Conservation (phyloP, 1,140 invertebrate species). For the Pygmarrhopalites habei region DNA sequence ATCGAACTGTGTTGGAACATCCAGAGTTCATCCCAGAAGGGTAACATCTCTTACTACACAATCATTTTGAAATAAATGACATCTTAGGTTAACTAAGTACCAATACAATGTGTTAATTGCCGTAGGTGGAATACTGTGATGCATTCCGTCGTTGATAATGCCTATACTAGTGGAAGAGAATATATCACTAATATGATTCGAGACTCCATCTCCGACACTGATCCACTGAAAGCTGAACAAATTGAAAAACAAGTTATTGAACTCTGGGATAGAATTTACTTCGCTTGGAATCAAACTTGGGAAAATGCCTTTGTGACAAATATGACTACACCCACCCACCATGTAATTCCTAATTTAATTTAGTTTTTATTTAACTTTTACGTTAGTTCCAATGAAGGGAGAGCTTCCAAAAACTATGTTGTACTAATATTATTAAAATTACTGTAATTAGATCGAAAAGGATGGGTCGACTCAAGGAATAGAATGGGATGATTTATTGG, state of each 20-base stretch:
- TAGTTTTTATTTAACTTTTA: too few relatives aligned
- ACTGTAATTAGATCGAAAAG: background rate
- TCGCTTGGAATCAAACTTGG: constrained; percentile 37
- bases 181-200: constrained; percentile 72
- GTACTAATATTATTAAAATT: too few relatives aligned
- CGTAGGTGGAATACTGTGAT: constrained; percentile 69
- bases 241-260: constrained; percentile 86
- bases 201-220: constrained; percentile 69
- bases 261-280: constrained; percentile 63
- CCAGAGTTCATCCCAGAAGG: too few relatives aligned
- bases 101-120: too few relatives aligned
- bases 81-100: constrained; percentile 61
- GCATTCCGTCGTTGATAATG: constrained; percentile 79
- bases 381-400: too few relatives aligned
- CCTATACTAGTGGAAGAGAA: constrained; percentile 76
- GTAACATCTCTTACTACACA: too few relatives aligned
- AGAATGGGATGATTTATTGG: constrained; percentile 34
- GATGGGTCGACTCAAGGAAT: constrained; percentile 8
- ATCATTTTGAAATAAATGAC: constrained; percentile 64
- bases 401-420: too few relatives aligned
- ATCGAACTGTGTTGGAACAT: constrained; percentile 79
- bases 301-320: constrained; percentile 22
- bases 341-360: too few relatives aligned
- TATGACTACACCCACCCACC: background rate
- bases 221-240: constrained; percentile 69